phyloP scores from a whole-genome alignment of 92 coral and sea anemone genomes.

The Bergia puertoricense region DNA sequence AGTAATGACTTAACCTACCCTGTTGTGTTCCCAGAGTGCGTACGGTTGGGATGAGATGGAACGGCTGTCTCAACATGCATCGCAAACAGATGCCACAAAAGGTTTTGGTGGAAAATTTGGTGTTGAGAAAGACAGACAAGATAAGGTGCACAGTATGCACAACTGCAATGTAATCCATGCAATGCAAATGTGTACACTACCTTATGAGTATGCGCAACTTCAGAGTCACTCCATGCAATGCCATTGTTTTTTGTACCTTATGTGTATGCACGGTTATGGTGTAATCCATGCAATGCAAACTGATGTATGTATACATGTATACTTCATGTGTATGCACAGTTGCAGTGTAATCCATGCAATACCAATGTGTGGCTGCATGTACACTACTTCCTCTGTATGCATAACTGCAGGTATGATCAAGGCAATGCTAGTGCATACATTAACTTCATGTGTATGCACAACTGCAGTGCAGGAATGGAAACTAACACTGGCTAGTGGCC shows the following conservation, averaged over 20 bases:
- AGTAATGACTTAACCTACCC: neutral
- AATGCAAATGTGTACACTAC: neutral
- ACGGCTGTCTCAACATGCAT: conserved; percentile 25
- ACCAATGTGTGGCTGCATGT: neutral
- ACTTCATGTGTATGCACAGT: too few relatives aligned
- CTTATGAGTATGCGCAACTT: neutral
- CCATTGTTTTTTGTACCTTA: too few relatives aligned
- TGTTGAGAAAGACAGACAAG: neutral
- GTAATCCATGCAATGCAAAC: too few relatives aligned
- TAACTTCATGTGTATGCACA: neutral
- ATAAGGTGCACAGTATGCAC: too few relatives aligned
- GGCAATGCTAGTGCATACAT: neutral
- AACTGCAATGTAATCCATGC: too few relatives aligned
- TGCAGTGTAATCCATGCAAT: neutral
- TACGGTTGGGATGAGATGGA: conserved; percentile 32
- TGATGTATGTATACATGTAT: neutral
- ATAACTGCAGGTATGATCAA: too few relatives aligned
- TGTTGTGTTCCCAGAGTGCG: conserved; percentile 26
- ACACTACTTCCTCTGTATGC: neutral
- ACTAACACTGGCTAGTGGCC: too few relatives aligned
- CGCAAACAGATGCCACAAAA: conserved; percentile 75
- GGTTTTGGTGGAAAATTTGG: conserved; percentile 99
- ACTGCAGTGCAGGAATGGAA: too few relatives aligned
- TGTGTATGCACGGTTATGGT: too few relatives aligned
- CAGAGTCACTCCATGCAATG: too few relatives aligned